Base-by-base conservation (phyloP, 2,797 vertebrate genomes). In the Poecilia gillii region DNA sequence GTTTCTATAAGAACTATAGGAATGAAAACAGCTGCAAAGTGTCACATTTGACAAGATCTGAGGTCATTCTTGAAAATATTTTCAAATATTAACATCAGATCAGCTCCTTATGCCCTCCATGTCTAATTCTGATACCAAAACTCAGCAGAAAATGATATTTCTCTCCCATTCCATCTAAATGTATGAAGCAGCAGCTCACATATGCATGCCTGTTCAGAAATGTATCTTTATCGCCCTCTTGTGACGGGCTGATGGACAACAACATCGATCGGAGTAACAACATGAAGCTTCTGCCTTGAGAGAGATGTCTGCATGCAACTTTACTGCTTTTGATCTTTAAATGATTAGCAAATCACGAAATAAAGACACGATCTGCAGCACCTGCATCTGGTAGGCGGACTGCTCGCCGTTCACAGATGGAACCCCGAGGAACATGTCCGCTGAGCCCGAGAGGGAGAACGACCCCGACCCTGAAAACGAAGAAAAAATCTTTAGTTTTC, bases 381-480 rank as follows among this genome's bases (percentile, higher is more conserved):
- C 96, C 95, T 96, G 95, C 90, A 95, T 91, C 83, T 89, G 94
- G 86, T 95, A 96, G 72, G 96, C 91, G 46, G 97, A 94, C 94
- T 97, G 97, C 70, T 98, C 97, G 85, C 97, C 97, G 2, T 98
- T 98, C 93, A 98, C 96, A 74, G 97, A 95, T 62, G 97, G 96
- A 93, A 97, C 97, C 75, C 97, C 97, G 68, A 98, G 95, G 92
- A 98, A 98, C 87, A 98, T 95, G 94, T 98, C 97, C 85, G 97
- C 96, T 57, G 97, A 97, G 72, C 96, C 97, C 9, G 97, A 96
- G 87, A 98, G 96, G 66, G 97, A 97, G 95, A 98, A 98, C 85
- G 97, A 98, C 53, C 97, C 97, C 43, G 97, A 98, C 76, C 97
- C 97, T 98, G 74, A n/a, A 80, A 39, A 62, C 59, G 8, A 33